Evolutionary conservation across 1,140 invertebrate species (phyloP).

Genomic region (Adelges cooleyi): DNA sequence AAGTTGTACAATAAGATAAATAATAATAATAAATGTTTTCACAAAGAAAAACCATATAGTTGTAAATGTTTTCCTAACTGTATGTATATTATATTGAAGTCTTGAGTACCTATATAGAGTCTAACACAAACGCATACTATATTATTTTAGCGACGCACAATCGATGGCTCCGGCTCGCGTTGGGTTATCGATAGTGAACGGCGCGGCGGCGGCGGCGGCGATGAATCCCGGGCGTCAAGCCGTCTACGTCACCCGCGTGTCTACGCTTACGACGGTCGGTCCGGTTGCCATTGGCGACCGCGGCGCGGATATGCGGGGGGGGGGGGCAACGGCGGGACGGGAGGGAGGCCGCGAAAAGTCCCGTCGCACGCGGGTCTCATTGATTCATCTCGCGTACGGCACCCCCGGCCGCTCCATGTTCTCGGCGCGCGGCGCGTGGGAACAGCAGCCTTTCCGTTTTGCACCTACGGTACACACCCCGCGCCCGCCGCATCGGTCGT

Average conservation of each 20-base stretch:
- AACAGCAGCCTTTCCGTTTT: conserved; percentile 11
- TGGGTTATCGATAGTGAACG: conserved; percentile 5
- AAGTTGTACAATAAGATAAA: too few relatives aligned
- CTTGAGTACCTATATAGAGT: too few relatives aligned
- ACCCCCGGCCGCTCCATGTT: background rate
- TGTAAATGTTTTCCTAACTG: too few relatives aligned
- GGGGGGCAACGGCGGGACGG: background rate
- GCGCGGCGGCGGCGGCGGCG: conserved; percentile 1
- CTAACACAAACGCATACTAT: too few relatives aligned
- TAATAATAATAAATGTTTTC: too few relatives aligned
- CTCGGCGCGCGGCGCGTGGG: background rate
- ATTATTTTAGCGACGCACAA: too few relatives aligned
- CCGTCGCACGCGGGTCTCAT: conserved; percentile 10
- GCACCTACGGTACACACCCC: conserved; percentile 7
- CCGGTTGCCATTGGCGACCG: conserved; percentile 15
- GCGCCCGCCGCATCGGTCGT: background rate
- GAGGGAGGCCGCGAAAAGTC: background rate
- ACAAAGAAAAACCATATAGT: too few relatives aligned
- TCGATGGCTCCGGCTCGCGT: too few relatives aligned
- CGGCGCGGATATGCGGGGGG: background rate
- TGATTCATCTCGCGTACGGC: conserved; percentile 19
- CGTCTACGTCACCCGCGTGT: conserved; percentile 20
- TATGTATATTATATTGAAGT: too few relatives aligned
- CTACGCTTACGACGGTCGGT: background rate
- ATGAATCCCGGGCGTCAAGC: conserved; percentile 25